Evolutionary conservation across 2,888 invertebrate genomes (phyloP), one percentile per base, ranked within the genome.

Genomic region (Stenoptilia bipunctidactyla): DNA sequence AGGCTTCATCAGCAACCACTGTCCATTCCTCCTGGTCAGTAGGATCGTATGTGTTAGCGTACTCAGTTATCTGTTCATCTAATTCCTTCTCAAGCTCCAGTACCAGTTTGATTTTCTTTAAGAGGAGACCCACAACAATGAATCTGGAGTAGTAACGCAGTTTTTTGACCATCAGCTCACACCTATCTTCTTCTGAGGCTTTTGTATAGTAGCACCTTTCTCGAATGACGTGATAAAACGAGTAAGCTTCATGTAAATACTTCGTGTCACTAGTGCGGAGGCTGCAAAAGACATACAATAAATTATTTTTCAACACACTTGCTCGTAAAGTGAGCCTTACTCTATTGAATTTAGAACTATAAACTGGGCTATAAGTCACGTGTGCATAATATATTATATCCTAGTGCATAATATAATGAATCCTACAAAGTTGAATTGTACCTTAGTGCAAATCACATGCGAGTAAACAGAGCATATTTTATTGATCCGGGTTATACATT

Each of bases 11-110:
- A 46, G 97, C 86, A 1, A 98, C 97, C 46, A 96, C 85, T 37
- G 92, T 92, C 98, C 98, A 98, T 76, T 98, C 97, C 55, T 95
- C 86, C 68, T 96, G 94, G 73, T 98, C 97, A 55, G 97, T 97
- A n/a, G 97, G 97, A 66, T 97, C 95, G 76, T 97, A 98, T 13
- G 95, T 93, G 66, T 91, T 91, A 35, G 95, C 96, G 77, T 98
- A 98, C 72, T 97, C 97, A 62, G 94, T 91, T 58, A 98, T 96
- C 79, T 97, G 96, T 64, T 92, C 91, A 59, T 96, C 94, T 58
- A 98, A 83, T 79, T 98, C 98, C 74, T 92, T 89, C 40, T 96
- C 92, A 50, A 98, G 85, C 71, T 98, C 97, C 43, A 92, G 87
- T 40, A 98, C 97, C 53, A 97, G 86, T 66, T 96, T 95, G 88